These are phyloP conservation scores for Cheiracanthium punctorium DNA, from an alignment of 2,888 invertebrate genomes.

Conservation along the genomic window DNA sequence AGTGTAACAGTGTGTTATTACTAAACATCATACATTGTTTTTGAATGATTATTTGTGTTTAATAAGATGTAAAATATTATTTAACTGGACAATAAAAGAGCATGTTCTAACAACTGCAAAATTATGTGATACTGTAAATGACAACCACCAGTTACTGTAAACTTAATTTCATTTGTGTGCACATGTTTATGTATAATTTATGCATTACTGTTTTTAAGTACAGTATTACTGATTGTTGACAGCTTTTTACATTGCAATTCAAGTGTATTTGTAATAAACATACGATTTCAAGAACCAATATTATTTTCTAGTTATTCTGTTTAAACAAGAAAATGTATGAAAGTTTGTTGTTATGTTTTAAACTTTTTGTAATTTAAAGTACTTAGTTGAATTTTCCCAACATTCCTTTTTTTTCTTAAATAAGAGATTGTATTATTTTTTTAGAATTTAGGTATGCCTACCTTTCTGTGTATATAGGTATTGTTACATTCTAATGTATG, in stretches of 20 bases:
- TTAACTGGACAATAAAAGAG: no score
- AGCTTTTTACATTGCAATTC: neutral
- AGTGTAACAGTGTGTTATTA: neutral
- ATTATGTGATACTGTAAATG: neutral
- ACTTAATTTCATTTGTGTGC: neutral
- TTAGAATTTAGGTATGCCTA: neutral
- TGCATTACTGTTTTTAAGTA: neutral
- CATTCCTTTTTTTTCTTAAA: neutral
- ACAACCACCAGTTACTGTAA: neutral
- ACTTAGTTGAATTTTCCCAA: neutral
- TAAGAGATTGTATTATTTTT: neutral
- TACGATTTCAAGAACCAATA: neutral
- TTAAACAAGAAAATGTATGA: conserved; percentile 2
- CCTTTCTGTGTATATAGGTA: neutral
- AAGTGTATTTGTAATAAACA: neutral
- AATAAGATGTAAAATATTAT: neutral
- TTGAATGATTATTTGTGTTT: neutral
- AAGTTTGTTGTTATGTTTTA: no score
- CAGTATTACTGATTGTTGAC: conserved; percentile 13
- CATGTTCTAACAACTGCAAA: neutral
- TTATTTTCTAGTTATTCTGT: neutral
- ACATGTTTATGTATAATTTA: neutral
- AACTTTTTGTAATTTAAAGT: neutral
- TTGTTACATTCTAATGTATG: neutral
- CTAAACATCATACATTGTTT: neutral